phyloP scores from a whole-genome alignment of 2,888 invertebrate genomes.

The Lepidochrysops patricia region DNA sequence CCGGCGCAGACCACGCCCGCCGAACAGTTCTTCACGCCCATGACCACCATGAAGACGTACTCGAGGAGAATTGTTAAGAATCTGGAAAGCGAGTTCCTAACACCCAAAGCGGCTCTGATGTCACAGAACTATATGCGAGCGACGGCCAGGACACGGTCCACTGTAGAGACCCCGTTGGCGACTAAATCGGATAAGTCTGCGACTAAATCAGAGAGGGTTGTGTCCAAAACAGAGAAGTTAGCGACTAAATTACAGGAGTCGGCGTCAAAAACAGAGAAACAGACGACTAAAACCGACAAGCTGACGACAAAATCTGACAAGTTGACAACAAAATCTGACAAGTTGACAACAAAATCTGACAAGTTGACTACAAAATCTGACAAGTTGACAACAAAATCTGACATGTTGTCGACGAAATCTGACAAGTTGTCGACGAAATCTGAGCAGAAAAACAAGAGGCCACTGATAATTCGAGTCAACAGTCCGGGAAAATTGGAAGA shows the following conservation, averaged over 20 bases:
- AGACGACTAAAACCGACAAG: neutral
- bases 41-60: constrained; percentile 47
- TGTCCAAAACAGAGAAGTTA: neutral
- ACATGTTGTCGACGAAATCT: neutral
- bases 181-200: neutral
- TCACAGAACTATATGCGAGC: constrained; percentile 11
- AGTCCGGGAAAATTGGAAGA: constrained; percentile 48
- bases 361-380: neutral
- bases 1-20: constrained; percentile 35
- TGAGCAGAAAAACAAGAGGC: constrained; percentile 27
- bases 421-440: neutral
- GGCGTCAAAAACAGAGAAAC: neutral
- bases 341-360: neutral
- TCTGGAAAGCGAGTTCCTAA: constrained; percentile 48
- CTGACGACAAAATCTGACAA: neutral
- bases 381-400: neutral
- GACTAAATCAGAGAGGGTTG: neutral
- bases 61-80: constrained; percentile 47
- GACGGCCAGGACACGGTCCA: neutral
- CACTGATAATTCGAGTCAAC: constrained; percentile 39
- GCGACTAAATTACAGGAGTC: neutral
- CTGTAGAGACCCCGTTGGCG: neutral
- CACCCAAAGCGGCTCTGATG: constrained; percentile 29
- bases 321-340: neutral
- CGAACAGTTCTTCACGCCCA: constrained; percentile 53